Percentiles rank a stretch among this genome's conserved stretches.
These are phyloP conservation scores for Plemyria rubiginata DNA, from an alignment of 2,888 invertebrate genomes.

Conservation along the genomic window DNA sequence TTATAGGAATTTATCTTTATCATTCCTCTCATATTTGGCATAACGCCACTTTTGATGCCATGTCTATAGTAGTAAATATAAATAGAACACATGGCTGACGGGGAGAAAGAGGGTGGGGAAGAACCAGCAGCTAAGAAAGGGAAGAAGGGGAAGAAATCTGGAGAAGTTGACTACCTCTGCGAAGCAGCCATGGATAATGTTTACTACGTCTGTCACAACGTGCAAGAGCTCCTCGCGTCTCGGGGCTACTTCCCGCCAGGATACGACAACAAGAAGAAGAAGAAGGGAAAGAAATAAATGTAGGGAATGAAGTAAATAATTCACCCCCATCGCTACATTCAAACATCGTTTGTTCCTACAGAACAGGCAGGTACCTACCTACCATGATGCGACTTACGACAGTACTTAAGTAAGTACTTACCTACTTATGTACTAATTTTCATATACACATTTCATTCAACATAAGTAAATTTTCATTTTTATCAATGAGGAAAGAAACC, in stretches of 20 bases:
- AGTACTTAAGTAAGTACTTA: too few species aligned
- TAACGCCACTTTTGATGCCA: background rate
- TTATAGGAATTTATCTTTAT: too few species aligned
- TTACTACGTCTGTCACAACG: constrained; percentile 96
- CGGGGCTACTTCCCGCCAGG: constrained; percentile 96
- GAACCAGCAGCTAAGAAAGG: constrained; percentile 48
- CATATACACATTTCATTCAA: too few species aligned
- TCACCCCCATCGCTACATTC: background rate
- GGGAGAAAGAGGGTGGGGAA: constrained; percentile 11
- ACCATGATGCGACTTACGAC: too few species aligned
- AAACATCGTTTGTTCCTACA: too few species aligned
- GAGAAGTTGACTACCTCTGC: constrained; percentile 90
- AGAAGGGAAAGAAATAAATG: constrained; percentile 82
- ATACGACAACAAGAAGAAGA: constrained; percentile 90
- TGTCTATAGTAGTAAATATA: background rate
- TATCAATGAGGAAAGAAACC: too few species aligned
- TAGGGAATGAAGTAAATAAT: background rate
- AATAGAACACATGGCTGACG: constrained; percentile 20
- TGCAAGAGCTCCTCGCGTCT: constrained; percentile 94
- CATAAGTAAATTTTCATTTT: too few species aligned
- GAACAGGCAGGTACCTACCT: too few species aligned
- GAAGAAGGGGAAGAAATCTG: constrained; percentile 66
- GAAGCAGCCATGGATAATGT: constrained; percentile 97
- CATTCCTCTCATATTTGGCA: too few species aligned
- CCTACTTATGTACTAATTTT: too few species aligned